Evolutionary conservation across 2,113 vertebrate genomes (phyloP), one percentile per base, ranked within the genome.

Genomic region (Gymnogyps californianus): DNA sequence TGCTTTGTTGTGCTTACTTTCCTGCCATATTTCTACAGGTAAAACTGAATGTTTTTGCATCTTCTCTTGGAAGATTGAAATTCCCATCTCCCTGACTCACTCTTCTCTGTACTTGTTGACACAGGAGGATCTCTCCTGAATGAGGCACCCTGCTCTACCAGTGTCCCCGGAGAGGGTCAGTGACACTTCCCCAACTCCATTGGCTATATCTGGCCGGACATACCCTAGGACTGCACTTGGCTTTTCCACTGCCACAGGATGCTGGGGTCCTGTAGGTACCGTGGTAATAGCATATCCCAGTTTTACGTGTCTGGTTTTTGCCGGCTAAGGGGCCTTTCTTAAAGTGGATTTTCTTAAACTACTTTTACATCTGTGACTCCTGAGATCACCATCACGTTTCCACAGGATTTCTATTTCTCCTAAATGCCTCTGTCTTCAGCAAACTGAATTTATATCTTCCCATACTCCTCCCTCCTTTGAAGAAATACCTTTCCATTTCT

Each of bases 1-100:
- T 67, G 78, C 44, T 92, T 86, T 80, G 75, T 72, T 93, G 36
- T 80, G 36, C 61, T 88, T 52, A 10, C 61, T 88, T 80, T 31
- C 19, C 54, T 83, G 83, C 40, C 83, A 46, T 74, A 49, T 93
- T 90, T 64, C 94, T 77, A 88, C 66, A 77, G 71, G 76, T 71
- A 92, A 90, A 83, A 58, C 5, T 0, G 22, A 83, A 83, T 34
- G 29, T 12, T 83, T 89, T 55, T 83, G 34, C 52, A 34, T 77
- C 62, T 82, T 90, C 16, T 88, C 79, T 75, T 77, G 40, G 26
- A 85, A 93, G 40, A 44, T 0, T 72, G 62, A 69, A 80, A 86
- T 59, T 96, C 58, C 58, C 16, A 17, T 61, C 40, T 81, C 57
- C 13, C 52, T 71, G 28, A 20, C 32, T 52, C 22, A 1, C 17